Conservation (phyloP, 2,888 invertebrate genomes). For the Scelioninae gen. 1 region DNA sequence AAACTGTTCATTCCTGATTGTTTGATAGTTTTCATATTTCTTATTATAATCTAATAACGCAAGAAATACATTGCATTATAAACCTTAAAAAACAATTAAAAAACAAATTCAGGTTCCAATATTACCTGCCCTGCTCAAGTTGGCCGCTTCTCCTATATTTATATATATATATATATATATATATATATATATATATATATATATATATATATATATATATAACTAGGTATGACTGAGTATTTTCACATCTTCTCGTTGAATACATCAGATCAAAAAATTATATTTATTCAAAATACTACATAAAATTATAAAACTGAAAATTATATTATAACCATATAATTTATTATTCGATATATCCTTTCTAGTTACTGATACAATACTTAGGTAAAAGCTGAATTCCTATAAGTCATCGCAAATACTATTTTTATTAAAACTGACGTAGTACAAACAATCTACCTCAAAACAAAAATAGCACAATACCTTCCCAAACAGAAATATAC, state of each 20-base stretch:
- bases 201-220: conserved; percentile 47
- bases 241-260: conserved; percentile 55
- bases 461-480: conserved; percentile 46
- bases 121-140: no score
- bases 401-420: conserved; percentile 52
- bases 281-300: conserved; percentile 42
- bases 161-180: no score
- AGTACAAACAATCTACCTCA: conserved; percentile 40
- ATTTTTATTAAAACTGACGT: conserved; percentile 50
- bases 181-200: conserved; percentile 48
- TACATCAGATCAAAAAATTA: conserved; percentile 49
- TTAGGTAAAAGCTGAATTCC: conserved; percentile 62
- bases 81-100: no score
- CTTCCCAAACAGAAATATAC: conserved; percentile 45
- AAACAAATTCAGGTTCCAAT: no score
- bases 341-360: conserved; percentile 47
- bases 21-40: no score
- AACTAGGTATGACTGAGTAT: conserved; percentile 63
- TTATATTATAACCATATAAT: conserved; percentile 47
- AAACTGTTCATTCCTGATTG: no score
- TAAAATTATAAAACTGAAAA: conserved; percentile 48
- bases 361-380: conserved; percentile 56
- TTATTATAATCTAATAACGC: no score
- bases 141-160: no score
- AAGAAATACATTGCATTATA: no score